Evolutionary conservation across 2,797 vertebrate species (phyloP).

Genomic region (Petrocephalus schoutedeni): DNA sequence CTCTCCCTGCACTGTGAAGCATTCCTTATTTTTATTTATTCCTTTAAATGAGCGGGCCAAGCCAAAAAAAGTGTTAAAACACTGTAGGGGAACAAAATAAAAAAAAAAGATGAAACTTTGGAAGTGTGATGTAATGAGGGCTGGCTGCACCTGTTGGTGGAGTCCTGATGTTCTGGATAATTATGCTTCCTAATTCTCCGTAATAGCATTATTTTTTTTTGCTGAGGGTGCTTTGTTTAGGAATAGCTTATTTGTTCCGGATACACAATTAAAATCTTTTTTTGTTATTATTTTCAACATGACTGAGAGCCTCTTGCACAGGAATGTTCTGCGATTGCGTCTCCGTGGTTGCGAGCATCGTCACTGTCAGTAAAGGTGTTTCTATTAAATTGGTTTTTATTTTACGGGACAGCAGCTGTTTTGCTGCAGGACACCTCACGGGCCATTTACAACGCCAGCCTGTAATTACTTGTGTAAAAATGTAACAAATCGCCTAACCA

Average conservation of each 20-base stretch:
- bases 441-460: neutral
- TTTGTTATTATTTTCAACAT: neutral
- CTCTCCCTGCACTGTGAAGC: neutral
- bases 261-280: neutral
- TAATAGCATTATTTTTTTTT: neutral
- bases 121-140: neutral
- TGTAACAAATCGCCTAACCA: neutral
- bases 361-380: neutral
- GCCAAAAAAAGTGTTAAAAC: neutral
- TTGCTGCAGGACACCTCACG: neutral
- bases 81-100: neutral
- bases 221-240: neutral
- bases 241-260: constrained; percentile 5
- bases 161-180: neutral
- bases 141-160: neutral
- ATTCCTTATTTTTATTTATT: neutral
- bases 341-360: neutral
- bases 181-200: neutral
- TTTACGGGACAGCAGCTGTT: neutral
- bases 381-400: neutral
- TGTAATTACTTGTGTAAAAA: neutral
- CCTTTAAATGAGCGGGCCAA: neutral
- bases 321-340: neutral
- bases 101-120: neutral
- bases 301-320: neutral